Conservation (phyloP, 2,888 invertebrate species). For the Argyra leucocephala region DNA sequence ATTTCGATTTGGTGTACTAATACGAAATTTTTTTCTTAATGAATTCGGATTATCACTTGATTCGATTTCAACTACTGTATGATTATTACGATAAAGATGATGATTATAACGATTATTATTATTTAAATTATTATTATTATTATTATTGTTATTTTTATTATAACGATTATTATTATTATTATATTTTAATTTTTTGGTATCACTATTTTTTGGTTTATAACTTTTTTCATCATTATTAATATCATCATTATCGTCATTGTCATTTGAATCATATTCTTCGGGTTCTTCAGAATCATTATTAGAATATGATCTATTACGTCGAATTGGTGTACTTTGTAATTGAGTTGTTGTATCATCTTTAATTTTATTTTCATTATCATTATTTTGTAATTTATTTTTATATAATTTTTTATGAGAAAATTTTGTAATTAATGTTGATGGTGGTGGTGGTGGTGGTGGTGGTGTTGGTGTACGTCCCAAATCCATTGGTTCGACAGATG, state of each 20-base stretch:
- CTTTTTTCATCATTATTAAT: conserved; percentile 17
- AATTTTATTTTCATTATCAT: conserved; percentile 5
- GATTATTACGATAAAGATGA: conserved; percentile 31
- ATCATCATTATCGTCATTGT: conserved; percentile 15
- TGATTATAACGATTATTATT: conserved; percentile 25
- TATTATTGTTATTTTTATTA: conserved; percentile 5
- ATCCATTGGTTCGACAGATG: conserved; percentile 42
- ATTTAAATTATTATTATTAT: background rate
- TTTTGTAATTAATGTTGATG: background rate
- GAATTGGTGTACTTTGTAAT: conserved; percentile 15
- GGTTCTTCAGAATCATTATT: conserved; percentile 17
- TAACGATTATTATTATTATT: background rate
- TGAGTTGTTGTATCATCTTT: conserved; percentile 5
- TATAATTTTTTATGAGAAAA: background rate
- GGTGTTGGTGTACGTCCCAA: conserved; percentile 35
- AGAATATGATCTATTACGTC: background rate
- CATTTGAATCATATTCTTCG: conserved; percentile 13
- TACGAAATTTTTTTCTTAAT: conserved; percentile 41
- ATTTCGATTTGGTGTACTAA: conserved; percentile 28
- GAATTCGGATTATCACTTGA: conserved; percentile 35
- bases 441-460: conserved; percentile 20
- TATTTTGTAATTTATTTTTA: conserved; percentile 10
- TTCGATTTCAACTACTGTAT: conserved; percentile 29
- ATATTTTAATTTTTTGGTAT: conserved; percentile 2
- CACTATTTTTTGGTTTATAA: conserved; percentile 4